These are phyloP conservation scores for Drosophila navojoa DNA, from an alignment of 1,140 invertebrate species.

Conservation along the genomic window DNA sequence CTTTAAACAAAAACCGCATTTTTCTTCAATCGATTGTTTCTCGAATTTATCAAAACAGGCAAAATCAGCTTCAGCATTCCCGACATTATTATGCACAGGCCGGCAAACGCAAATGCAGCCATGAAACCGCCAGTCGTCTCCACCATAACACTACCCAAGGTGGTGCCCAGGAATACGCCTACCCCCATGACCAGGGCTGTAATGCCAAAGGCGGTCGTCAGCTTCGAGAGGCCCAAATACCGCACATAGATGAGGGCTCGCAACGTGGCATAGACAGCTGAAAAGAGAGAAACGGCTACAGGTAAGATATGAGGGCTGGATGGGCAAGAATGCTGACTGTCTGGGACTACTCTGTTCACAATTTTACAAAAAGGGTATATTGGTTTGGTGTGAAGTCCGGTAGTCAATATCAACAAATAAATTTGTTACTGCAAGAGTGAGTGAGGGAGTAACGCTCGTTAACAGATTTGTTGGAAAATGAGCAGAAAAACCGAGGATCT, in stretches of 20 bases:
- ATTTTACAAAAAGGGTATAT: too few species aligned
- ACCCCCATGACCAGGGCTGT: conserved; percentile 70
- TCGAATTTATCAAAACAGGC: conserved; percentile 22
- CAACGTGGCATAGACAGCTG: conserved; percentile 71
- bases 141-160: conserved; percentile 56
- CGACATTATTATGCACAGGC: conserved; percentile 55
- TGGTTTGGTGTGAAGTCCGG: too few species aligned
- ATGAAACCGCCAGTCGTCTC: conserved; percentile 30
- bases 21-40: background rate
- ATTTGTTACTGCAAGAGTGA: too few species aligned
- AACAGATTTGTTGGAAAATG: too few species aligned
- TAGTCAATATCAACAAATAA: too few species aligned
- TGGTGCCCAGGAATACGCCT: conserved; percentile 70
- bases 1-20: background rate
- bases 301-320: background rate
- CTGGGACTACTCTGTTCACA: background rate
- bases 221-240: conserved; percentile 67
- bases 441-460: too few species aligned
- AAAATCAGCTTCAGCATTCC: conserved; percentile 59
- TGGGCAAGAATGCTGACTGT: background rate
- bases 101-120: conserved; percentile 64
- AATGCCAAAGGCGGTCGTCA: conserved; percentile 80
- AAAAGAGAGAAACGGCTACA: background rate
- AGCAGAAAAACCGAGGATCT: too few species aligned
- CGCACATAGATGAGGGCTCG: conserved; percentile 73